phyloP scores from a whole-genome alignment of 2,797 vertebrate genomes.

The Petrocephalus schoutedeni region DNA sequence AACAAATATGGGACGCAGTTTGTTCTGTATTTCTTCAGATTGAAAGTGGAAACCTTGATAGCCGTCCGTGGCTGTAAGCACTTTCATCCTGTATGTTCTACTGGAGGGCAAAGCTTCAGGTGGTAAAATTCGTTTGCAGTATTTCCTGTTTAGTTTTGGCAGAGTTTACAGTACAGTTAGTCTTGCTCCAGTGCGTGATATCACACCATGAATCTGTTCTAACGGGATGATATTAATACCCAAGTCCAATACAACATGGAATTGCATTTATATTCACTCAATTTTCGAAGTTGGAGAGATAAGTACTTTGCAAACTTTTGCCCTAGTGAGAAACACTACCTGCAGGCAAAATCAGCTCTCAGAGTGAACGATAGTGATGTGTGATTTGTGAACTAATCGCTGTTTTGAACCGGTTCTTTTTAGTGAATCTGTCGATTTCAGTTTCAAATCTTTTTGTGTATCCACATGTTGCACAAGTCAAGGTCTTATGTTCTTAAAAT shows the following conservation, averaged over 20 bases:
- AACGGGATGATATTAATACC: not conserved
- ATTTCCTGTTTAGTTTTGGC: not conserved
- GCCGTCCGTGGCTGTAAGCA: not conserved
- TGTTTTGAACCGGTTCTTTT: not conserved
- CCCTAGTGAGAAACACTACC: not conserved
- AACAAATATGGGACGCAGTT: not conserved
- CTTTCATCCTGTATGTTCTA: not conserved
- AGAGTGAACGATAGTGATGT: not conserved
- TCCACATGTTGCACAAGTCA: not conserved
- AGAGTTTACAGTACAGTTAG: not conserved
- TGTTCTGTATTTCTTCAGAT: not conserved
- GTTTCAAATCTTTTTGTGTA: not conserved
- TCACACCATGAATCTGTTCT: not conserved
- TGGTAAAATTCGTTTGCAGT: not conserved
- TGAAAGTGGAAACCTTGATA: not conserved
- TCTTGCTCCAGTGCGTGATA: not conserved
- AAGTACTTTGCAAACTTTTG: not conserved
- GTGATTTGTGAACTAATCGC: not conserved
- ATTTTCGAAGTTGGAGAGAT: not conserved
- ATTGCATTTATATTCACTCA: not conserved
- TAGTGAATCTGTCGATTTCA: not conserved
- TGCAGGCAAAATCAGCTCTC: not conserved
- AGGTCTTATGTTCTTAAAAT: not conserved
- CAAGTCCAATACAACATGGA: not conserved
- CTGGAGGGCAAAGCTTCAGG: not conserved